Conservation (phyloP, 2,888 invertebrate genomes). For the Lithosia quadra region DNA sequence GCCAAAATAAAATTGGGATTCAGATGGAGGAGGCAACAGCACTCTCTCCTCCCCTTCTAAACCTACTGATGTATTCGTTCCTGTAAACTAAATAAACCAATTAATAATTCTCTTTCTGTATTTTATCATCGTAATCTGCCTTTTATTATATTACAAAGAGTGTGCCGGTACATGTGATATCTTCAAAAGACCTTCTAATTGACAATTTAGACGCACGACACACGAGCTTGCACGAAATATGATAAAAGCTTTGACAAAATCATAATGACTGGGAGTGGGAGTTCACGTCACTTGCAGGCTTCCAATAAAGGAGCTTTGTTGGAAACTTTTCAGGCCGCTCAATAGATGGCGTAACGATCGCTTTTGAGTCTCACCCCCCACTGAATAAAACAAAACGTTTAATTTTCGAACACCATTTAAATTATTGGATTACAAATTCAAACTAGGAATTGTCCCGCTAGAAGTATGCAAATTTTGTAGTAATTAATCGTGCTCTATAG, state of each 20-base stretch:
- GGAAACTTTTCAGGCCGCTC: slow-evolving; percentile 27
- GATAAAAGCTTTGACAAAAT: slow-evolving; percentile 32
- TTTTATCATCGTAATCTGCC: not conserved
- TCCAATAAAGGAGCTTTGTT: slow-evolving; percentile 32
- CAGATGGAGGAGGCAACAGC: not conserved
- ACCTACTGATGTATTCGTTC: not conserved
- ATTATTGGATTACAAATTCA: slow-evolving; percentile 56
- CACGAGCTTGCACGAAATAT: slow-evolving; percentile 23
- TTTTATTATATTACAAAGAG: slow-evolving; percentile 2
- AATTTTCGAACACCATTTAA: slow-evolving; percentile 50
- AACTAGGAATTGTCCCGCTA: slow-evolving; percentile 56
- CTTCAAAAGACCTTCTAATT: slow-evolving; percentile 31
- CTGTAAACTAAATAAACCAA: not conserved
- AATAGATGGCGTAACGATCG: slow-evolving; percentile 38
- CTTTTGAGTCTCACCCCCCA: slow-evolving; percentile 26
- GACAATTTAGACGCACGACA: slow-evolving; percentile 27
- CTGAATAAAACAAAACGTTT: slow-evolving; percentile 49
- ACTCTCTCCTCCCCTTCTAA: not conserved
- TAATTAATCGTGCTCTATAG: slow-evolving; percentile 65
- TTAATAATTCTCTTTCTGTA: not conserved
- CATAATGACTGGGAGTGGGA: slow-evolving; percentile 23
- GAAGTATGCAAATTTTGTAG: slow-evolving; percentile 59
- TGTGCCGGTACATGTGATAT: slow-evolving; percentile 12
- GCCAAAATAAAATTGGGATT: too few relatives aligned
- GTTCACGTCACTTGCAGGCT: slow-evolving; percentile 35